Conservation (phyloP, 1,140 invertebrate genomes). For the Pollicipes pollicipes region DNA sequence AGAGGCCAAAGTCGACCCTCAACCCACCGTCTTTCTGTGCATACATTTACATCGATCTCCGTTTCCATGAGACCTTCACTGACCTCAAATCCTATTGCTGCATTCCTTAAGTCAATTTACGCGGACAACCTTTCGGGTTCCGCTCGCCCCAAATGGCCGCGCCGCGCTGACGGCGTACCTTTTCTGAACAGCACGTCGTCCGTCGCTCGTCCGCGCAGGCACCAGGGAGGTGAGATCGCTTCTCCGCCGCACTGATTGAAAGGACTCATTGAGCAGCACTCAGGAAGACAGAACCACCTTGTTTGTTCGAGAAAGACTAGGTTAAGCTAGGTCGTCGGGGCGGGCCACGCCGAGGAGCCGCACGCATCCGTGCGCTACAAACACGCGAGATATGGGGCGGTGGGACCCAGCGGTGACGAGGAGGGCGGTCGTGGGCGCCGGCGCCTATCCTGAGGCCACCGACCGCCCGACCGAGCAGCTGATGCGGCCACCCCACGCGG, state of each 20-base stretch:
- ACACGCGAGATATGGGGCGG: too few relatives aligned
- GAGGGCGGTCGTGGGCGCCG: too few relatives aligned
- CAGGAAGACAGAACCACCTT: slow-evolving; percentile 1
- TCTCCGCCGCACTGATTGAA: neutral
- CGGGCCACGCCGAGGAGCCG: too few relatives aligned
- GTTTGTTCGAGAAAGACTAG: neutral
- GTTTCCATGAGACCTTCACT: neutral
- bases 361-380: too few relatives aligned
- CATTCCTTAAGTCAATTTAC: neutral
- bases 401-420: too few relatives aligned
- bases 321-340: neutral
- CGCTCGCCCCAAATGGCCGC: too few relatives aligned
- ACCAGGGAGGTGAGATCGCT: neutral
- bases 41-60: neutral
- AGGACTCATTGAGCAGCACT: neutral
- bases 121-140: neutral
- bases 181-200: neutral
- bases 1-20: neutral
- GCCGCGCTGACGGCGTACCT: too few relatives aligned
- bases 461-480: too few relatives aligned
- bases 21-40: neutral
- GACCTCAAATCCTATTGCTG: neutral
- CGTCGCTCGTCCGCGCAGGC: neutral
- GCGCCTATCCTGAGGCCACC: too few relatives aligned
- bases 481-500: too few relatives aligned